A percentile compares a stretch with the other conserved stretches of the same genome.
Evolutionary conservation across 1,140 invertebrate species (phyloP).

Genomic region (Papilio machaon): DNA sequence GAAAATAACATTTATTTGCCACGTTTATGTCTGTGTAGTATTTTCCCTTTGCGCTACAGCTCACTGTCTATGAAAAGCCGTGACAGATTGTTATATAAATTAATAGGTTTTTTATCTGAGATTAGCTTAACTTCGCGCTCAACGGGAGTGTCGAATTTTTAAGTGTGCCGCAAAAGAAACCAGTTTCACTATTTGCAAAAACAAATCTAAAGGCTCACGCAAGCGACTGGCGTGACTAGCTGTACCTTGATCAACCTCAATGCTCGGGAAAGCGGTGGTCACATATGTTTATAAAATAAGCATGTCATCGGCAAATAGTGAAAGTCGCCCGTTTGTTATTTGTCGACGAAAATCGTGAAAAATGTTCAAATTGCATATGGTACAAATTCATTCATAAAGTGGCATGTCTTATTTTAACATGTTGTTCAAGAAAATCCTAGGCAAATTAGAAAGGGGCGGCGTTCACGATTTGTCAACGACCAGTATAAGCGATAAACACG

Average conservation of each 20-base stretch:
- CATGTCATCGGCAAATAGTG: background rate
- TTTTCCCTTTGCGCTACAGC: background rate
- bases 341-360: no score
- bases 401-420: no score
- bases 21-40: background rate
- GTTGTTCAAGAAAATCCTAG: no score
- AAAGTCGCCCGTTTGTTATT: no score
- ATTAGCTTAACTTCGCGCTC: constrained; percentile 19
- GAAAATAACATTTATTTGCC: background rate
- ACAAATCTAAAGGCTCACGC: constrained; percentile 46
- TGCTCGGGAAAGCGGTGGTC: constrained; percentile 49
- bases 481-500: background rate
- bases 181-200: constrained; percentile 53
- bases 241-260: constrained; percentile 53
- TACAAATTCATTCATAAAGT: no score
- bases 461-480: no score
- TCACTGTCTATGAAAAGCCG: background rate
- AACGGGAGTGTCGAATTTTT: constrained; percentile 45
- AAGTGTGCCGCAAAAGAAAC: constrained; percentile 50
- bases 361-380: no score
- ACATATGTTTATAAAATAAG: background rate
- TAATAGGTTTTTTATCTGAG: constrained; percentile 25
- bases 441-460: no score
- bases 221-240: constrained; percentile 51
- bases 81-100: background rate